Conservation (phyloP, 2,113 vertebrate species). For the Dicaeum eximium region DNA sequence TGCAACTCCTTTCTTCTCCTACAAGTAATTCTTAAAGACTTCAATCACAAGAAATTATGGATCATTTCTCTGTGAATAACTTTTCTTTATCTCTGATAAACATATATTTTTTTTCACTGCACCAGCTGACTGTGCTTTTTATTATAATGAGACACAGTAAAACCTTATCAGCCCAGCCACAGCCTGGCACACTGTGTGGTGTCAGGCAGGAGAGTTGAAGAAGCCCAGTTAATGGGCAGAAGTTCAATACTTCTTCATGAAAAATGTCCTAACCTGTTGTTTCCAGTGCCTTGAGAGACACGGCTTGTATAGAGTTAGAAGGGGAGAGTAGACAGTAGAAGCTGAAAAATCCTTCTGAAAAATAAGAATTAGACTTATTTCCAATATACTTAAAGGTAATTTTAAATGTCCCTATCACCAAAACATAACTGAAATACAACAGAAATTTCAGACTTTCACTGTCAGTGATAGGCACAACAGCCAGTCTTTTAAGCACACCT, state of each 20-base stretch:
- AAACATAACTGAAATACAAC: background rate
- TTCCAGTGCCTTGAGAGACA: background rate
- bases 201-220: background rate
- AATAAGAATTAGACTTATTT: background rate
- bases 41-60: constrained; percentile 5
- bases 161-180: background rate
- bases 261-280: background rate
- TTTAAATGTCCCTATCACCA: background rate
- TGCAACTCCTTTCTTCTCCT: constrained; percentile 10
- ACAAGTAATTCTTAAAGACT: background rate
- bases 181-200: background rate
- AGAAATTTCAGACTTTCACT: background rate
- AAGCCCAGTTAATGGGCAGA: background rate
- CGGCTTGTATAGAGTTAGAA: background rate
- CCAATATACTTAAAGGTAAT: background rate
- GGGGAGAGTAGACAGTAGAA: background rate
- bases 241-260: background rate
- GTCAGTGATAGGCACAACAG: background rate
- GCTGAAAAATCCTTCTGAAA: background rate
- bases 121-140: constrained; percentile 15
- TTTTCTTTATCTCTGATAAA: constrained; percentile 48
- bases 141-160: background rate
- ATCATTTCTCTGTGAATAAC: constrained; percentile 8
- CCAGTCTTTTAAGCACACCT: background rate
- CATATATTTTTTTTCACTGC: background rate